A percentile compares a stretch with the other conserved stretches of the same genome.
Evolutionary conservation across 1,140 invertebrate species (phyloP).

Genomic region (Stegodyphus mimosarum): DNA sequence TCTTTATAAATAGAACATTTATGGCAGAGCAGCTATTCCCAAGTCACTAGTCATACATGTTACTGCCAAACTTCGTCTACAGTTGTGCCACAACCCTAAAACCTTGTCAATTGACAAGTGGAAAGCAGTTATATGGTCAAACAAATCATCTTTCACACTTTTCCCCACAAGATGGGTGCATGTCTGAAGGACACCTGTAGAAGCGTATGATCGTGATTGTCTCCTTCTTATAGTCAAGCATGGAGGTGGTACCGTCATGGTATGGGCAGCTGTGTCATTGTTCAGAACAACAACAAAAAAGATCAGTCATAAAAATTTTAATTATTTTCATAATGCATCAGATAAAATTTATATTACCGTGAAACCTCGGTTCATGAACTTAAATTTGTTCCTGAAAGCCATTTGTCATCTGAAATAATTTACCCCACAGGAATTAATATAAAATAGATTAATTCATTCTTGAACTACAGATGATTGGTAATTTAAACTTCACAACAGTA

Average conservation of each 20-base stretch:
- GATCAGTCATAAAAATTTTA: no score
- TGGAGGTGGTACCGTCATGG: neutral
- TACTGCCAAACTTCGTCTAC: neutral
- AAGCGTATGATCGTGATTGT: neutral
- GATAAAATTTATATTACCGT: no score
- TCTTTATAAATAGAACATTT: neutral
- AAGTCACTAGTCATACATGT: slow-evolving; percentile 1
- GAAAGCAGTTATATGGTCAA: neutral
- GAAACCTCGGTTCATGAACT: no score
- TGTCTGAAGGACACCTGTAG: neutral
- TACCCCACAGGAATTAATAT: no score
- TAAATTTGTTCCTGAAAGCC: no score
- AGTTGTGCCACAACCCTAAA: neutral
- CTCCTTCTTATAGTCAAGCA: neutral
- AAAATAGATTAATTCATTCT: no score
- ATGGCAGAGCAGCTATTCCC: neutral
- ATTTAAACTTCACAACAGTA: no score
- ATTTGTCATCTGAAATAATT: no score
- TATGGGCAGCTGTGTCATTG: neutral
- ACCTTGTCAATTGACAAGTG: neutral
- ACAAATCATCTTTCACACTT: slow-evolving; percentile 14
- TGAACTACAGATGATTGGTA: no score
- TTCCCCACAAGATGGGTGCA: neutral
- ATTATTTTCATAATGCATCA: no score
- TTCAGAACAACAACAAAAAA: neutral